phyloP scores from a whole-genome alignment of 1,140 invertebrate genomes.

The Eubasilissa regina region DNA sequence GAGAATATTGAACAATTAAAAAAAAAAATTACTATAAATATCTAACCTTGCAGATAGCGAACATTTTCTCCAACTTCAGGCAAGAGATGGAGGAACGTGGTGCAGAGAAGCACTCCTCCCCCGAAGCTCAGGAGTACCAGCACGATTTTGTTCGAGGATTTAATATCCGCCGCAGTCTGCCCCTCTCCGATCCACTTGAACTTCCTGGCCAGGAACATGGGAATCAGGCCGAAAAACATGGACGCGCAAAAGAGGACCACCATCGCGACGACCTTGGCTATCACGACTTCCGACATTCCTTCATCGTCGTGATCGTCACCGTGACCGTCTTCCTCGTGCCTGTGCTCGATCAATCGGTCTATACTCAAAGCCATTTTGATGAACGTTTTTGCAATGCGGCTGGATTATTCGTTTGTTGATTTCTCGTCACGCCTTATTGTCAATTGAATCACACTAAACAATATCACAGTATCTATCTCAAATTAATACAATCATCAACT shows the following conservation, averaged over 20 bases:
- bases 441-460: too few species aligned
- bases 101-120: conserved; percentile 91
- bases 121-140: conserved; percentile 84
- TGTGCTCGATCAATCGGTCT: conserved; percentile 26
- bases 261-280: conserved; percentile 84
- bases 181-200: conserved; percentile 74
- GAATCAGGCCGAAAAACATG: conserved; percentile 79
- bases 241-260: conserved; percentile 80
- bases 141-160: conserved; percentile 66
- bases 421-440: too few species aligned
- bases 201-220: conserved; percentile 77
- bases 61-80: conserved; percentile 88
- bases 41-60: conserved; percentile 72
- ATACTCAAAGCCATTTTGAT: conserved; percentile 18
- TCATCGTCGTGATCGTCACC: conserved; percentile 60
- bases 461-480: too few species aligned
- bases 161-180: conserved; percentile 65
- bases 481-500: too few species aligned
- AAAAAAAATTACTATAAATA: too few species aligned
- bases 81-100: conserved; percentile 91
- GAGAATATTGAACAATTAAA: too few species aligned
- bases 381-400: background rate
- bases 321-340: background rate
- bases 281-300: conserved; percentile 68
- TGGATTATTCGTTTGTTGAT: too few species aligned